A percentile compares a stretch with the other conserved stretches of the same genome.
phyloP scores from a whole-genome alignment of 2,113 vertebrate genomes.

The Egretta garzetta region DNA sequence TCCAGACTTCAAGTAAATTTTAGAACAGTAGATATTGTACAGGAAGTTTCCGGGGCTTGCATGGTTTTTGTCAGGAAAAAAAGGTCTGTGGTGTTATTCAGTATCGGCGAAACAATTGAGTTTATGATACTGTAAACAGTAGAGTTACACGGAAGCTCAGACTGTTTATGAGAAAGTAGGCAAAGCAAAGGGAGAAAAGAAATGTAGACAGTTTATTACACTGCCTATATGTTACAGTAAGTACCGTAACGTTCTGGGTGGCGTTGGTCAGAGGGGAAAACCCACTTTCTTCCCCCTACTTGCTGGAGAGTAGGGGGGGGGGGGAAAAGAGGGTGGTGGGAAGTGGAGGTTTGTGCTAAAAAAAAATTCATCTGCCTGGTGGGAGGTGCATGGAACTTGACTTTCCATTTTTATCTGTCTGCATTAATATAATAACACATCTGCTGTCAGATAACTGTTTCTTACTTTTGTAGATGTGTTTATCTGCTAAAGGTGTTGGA shows the following conservation, averaged over 20 bases:
- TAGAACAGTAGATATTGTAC: neutral
- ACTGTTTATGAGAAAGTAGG: neutral
- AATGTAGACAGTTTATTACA: fast-evolving
- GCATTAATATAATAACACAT: neutral
- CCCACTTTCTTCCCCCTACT: fast-evolving
- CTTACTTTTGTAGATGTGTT: neutral
- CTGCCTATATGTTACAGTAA: neutral
- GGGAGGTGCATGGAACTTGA: neutral
- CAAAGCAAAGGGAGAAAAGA: neutral
- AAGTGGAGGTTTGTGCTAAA: neutral
- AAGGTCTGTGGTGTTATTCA: neutral
- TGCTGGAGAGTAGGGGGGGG: neutral
- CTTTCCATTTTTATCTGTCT: neutral
- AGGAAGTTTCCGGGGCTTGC: neutral
- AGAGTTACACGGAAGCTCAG: neutral
- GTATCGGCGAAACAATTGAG: neutral
- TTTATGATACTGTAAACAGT: neutral
- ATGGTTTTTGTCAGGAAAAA: fast-evolving
- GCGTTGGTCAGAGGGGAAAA: neutral
- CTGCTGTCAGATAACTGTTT: neutral
- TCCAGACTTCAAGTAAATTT: neutral
- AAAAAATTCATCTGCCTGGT: neutral
- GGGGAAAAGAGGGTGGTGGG: fast-evolving
- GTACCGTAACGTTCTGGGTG: neutral
- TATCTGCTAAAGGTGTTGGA: neutral